Evolutionary conservation across 2,113 vertebrate species (phyloP), one percentile per base, ranked within the genome.

Genomic region (Ceyx margarethae): DNA sequence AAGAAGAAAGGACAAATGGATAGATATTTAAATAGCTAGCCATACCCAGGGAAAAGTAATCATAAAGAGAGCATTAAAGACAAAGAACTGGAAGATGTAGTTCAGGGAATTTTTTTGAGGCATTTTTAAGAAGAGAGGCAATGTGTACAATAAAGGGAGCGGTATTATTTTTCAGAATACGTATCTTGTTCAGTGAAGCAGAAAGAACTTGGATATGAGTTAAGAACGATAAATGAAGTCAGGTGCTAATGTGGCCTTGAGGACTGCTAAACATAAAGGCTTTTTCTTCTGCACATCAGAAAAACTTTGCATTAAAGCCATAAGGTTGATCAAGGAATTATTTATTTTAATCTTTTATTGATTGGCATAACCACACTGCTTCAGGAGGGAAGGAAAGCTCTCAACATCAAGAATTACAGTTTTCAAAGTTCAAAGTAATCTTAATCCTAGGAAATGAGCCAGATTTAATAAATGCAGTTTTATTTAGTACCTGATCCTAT

Each of bases 401-500:
- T 97, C 95, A 94, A 68, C 95, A 95, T 94, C 92, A 91, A 96
- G 95, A 96, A 89, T 95, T 92, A 86, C 67, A 93, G 74, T 58
- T 96, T 97, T 95, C 80, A 37, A 84, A 57, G 45, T 93, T 94
- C 89, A 83, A 89, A 97, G 93, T 96, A 94, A 89, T 93, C 87
- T 90, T 64, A 94, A 89, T 93, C 87, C 91, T 64, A 94, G 97
- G 97, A 96, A 85, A 46, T 21, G 56, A n/a, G 96, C 97, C 97
- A 97, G 97, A 85, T 78, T 58, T 94, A 94, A 95, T 95, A 97
- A 95, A 90, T 94, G 74, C 42, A 89, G 81, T 91, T 91, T 95
- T 86, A 69, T 79, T 91, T 7, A 8, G 71, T 66, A 75, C 71
- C 75, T 73, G 81, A 69, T 92, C 33, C 78, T 93, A 64, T 87